phyloP scores from a whole-genome alignment of 2,797 vertebrate species.

The Craterocephalus amniculus region DNA sequence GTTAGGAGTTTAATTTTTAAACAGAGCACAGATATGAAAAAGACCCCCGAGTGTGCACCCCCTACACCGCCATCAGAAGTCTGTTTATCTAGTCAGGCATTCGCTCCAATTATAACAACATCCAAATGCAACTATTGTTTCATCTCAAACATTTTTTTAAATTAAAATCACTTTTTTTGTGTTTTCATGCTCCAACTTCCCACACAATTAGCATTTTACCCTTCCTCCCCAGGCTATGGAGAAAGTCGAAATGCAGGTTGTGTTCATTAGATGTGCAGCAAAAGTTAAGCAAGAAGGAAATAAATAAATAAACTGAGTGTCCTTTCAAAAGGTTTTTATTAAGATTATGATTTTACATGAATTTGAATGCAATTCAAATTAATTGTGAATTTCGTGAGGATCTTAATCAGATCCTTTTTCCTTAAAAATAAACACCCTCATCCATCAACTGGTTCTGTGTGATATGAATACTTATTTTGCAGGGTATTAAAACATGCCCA shows the following conservation, averaged over 20 bases:
- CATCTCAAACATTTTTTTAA: conserved; percentile 69
- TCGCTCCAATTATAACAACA: conserved; percentile 80
- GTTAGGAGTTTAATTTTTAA: conserved; percentile 74
- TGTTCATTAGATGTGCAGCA: conserved; percentile 62
- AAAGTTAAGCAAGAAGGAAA: conserved; percentile 57
- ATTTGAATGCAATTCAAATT: conserved; percentile 48
- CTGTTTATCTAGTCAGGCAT: conserved; percentile 79
- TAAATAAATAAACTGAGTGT: conserved; percentile 42
- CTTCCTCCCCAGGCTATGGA: conserved; percentile 42
- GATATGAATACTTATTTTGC: background rate
- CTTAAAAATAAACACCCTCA: conserved; percentile 7
- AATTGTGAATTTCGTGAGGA: conserved; percentile 40
- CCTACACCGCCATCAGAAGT: conserved; percentile 46
- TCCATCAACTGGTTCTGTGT: conserved; percentile 26
- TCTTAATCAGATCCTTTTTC: conserved; percentile 11
- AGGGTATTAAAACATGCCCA: conserved; percentile 22
- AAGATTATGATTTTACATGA: conserved; percentile 56
- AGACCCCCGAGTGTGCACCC: conserved; percentile 67
- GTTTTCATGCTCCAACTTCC: conserved; percentile 40
- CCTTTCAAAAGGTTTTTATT: conserved; percentile 35
- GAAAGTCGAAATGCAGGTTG: conserved; percentile 69
- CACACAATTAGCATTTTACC: conserved; percentile 54
- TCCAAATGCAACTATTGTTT: conserved; percentile 77
- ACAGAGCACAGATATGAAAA: conserved; percentile 69
- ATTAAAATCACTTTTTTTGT: conserved; percentile 62